Evolutionary conservation across 2,113 vertebrate genomes (phyloP).

Genomic region (Etheostoma spectabile): DNA sequence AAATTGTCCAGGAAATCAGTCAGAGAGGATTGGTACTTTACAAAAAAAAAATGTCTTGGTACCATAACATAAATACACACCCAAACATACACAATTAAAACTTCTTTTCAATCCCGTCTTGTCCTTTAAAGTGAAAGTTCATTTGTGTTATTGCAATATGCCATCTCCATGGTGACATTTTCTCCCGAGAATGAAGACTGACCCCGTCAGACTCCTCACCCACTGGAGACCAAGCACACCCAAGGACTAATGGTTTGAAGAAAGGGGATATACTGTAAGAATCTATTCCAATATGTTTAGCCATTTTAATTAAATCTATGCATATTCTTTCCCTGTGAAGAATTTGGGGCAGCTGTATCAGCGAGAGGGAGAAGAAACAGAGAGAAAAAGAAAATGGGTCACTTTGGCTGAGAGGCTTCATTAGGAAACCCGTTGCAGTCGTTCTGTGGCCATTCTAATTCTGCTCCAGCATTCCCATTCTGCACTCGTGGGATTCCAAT

Average conservation of each 20-base stretch:
- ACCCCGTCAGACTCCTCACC: slow-evolving; percentile 59
- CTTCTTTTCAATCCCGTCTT: slow-evolving; percentile 53
- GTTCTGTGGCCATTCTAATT: slow-evolving; percentile 62
- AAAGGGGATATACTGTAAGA: slow-evolving; percentile 40
- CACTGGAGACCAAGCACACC: slow-evolving; percentile 35
- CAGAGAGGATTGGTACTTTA: slow-evolving; percentile 6
- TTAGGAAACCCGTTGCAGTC: slow-evolving; percentile 64
- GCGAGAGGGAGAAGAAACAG: slow-evolving; percentile 28
- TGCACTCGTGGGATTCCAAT: slow-evolving; percentile 56
- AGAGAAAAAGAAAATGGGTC: slow-evolving; percentile 76
- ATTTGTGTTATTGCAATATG: slow-evolving; percentile 70
- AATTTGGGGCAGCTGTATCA: slow-evolving; percentile 76
- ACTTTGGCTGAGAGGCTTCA: slow-evolving; percentile 71
- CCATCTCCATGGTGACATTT: slow-evolving; percentile 74
- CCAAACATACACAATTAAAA: slow-evolving; percentile 35
- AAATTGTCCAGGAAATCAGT: slow-evolving; percentile 21
- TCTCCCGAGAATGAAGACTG: slow-evolving; percentile 59
- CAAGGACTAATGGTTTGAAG: slow-evolving; percentile 56
- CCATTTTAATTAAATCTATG: slow-evolving; percentile 77
- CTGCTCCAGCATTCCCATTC: slow-evolving; percentile 59
- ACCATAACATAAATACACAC: slow-evolving; percentile 11
- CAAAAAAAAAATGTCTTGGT: slow-evolving; percentile 5
- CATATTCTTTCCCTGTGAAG: slow-evolving; percentile 67
- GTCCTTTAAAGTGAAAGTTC: slow-evolving; percentile 76
- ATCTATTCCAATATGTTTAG: slow-evolving; percentile 58